Evolutionary conservation across 2,113 vertebrate genomes (phyloP), one percentile per base, ranked within the genome.

Genomic region (Dissostichus mawsoni): DNA sequence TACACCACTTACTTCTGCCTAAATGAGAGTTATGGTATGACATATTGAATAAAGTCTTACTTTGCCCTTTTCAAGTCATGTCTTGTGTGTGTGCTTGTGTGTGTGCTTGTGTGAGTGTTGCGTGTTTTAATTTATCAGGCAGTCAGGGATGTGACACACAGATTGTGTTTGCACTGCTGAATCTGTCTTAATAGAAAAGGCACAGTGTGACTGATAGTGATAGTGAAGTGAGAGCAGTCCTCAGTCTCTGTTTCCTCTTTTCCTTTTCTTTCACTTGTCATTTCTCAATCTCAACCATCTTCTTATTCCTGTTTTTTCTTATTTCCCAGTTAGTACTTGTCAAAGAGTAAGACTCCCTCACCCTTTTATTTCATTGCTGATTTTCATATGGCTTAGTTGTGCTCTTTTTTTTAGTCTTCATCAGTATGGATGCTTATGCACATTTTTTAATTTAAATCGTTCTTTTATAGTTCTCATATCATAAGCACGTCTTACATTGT

Each of bases 71-170:
- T 63, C 25, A 17, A 0, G 1, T 18, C 53, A 36, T 59, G 41
- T 10, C 41, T 5, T 8, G 36, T 55, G 14, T 65, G 36, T 20
- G 25, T 58, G 25, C 5, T 23, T 55, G 14, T 65, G 36, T 20
- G 25, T 58, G 25, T 25, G 25, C 25, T 25, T 25, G 25, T 25
- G 25, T 2, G 25, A 25, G 25, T 25, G 25, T 13, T 29, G 33
- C 1, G 8, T 61, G n/a, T 56, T 52, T 64, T 53, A 51, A 47
- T 66, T 44, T 61, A 47, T 64, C 33, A 47, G n/a, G 16, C 56
- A 25, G 44, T 63, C 23, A 9, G 56, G 29, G 53, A 55, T 70
- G 84, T 66, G 79, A 78, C 75, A 20, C 80, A 72, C 62, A 80
- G 66, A 76, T 77, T 74, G 64, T 74, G 51, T 85, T 77, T 81